These are phyloP conservation scores for Noctilio leporinus DNA, from an alignment of 2,113 vertebrate species.

Conservation along the genomic window DNA sequence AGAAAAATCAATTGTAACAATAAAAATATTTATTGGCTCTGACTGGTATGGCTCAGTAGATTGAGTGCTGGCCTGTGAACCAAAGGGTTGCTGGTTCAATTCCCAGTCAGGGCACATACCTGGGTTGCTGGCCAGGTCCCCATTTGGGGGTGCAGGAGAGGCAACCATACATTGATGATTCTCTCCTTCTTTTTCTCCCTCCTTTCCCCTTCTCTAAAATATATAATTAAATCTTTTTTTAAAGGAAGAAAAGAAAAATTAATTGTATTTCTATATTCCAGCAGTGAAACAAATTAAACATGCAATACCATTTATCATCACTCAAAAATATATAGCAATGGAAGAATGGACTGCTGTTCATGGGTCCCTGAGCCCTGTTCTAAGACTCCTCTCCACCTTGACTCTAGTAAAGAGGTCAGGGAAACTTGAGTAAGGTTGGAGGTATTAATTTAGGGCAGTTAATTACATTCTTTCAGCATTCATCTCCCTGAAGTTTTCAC, in stretches of 20 bases:
- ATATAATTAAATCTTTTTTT: too few species aligned
- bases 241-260: too few species aligned
- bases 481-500: conserved; percentile 65
- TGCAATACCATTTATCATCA: not conserved
- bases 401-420: conserved; percentile 66
- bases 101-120: too few species aligned
- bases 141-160: too few species aligned
- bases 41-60: too few species aligned
- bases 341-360: not conserved
- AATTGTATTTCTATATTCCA: not conserved
- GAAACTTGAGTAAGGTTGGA: conserved; percentile 59
- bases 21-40: not conserved
- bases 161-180: too few species aligned
- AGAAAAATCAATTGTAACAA: not conserved
- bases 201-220: too few species aligned
- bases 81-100: too few species aligned
- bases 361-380: not conserved
- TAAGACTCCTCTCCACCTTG: conserved; percentile 44
- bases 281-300: conserved; percentile 9
- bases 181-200: too few species aligned
- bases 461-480: conserved; percentile 69
- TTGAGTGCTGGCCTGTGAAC: too few species aligned
- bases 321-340: not conserved
- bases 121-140: too few species aligned
- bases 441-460: conserved; percentile 70